phyloP scores from a whole-genome alignment of 2,797 vertebrate species.

The Crenichthys baileyi region DNA sequence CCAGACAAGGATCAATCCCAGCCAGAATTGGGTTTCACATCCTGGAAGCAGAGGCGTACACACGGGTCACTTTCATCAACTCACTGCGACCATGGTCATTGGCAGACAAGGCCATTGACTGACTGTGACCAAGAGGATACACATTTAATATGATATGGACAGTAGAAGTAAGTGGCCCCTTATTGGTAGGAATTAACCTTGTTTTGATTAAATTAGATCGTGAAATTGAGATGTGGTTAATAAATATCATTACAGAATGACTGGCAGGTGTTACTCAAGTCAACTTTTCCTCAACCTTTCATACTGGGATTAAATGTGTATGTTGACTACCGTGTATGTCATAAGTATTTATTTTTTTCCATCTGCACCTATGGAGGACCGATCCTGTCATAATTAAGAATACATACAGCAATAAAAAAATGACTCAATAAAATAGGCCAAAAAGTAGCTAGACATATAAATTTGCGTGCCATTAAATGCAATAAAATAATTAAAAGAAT shows the following conservation, averaged over 20 bases:
- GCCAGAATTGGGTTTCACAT: conserved; percentile 77
- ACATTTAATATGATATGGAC: conserved; percentile 58
- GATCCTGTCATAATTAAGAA: too few relatives aligned
- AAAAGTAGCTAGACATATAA: too few relatives aligned
- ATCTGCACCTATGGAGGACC: background rate
- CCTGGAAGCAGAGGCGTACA: conserved; percentile 75
- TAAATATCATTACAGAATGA: background rate
- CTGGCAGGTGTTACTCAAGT: background rate
- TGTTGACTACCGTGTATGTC: background rate
- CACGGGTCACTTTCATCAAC: conserved; percentile 74
- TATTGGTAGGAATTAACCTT: conserved; percentile 32
- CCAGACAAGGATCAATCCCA: conserved; percentile 80
- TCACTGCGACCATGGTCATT: conserved; percentile 57
- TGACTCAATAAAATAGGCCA: too few relatives aligned
- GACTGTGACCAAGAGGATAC: conserved; percentile 64
- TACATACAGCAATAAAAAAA: too few relatives aligned
- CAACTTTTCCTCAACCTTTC: background rate
- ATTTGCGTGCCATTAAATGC: too few relatives aligned
- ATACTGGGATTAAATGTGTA: background rate
- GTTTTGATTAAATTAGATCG: conserved; percentile 25
- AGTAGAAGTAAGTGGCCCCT: conserved; percentile 22
- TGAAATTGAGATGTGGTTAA: background rate
- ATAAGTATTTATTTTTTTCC: background rate
- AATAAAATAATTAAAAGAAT: too few relatives aligned
- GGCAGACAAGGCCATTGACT: conserved; percentile 53